A percentile compares a stretch with the other conserved stretches of the same genome.
These are phyloP conservation scores for Clavelina lepadiformis DNA, from an alignment of 23 tunicate species.

Conservation along the genomic window DNA sequence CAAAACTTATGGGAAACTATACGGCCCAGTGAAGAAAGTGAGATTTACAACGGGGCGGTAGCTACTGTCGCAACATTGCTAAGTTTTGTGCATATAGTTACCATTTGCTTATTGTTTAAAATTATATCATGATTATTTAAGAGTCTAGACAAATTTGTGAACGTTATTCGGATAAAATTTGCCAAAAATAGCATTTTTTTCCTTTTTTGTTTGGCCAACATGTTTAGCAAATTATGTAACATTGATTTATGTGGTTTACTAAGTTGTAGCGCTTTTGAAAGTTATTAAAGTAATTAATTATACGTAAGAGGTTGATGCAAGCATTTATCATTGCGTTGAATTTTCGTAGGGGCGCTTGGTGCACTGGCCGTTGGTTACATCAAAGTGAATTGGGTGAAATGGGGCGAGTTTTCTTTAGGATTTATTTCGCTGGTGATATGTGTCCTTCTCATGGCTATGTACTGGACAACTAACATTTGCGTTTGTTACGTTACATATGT, in stretches of 20 bases:
- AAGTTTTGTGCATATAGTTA: too few relatives aligned
- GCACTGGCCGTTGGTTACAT: slow-evolving; percentile 72
- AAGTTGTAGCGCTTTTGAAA: background rate
- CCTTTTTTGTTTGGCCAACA: too few relatives aligned
- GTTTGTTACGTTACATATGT: slow-evolving; percentile 57
- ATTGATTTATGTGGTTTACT: background rate
- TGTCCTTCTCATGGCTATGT: slow-evolving; percentile 30
- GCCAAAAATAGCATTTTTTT: too few relatives aligned
- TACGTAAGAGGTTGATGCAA: too few relatives aligned
- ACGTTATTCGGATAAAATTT: too few relatives aligned
- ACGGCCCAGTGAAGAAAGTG: slow-evolving; percentile 40
- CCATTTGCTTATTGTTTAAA: background rate
- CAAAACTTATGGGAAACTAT: slow-evolving; percentile 89
- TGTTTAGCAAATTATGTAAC: too few relatives aligned
- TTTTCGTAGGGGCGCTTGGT: slow-evolving; percentile 53
- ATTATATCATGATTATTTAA: background rate
- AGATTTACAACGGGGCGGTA: slow-evolving; percentile 78
- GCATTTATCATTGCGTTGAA: background rate
- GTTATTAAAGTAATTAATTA: too few relatives aligned
- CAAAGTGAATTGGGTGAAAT: slow-evolving; percentile 51
- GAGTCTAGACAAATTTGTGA: too few relatives aligned
- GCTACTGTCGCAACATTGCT: slow-evolving; percentile 54
- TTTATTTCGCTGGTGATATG: slow-evolving; percentile 29
- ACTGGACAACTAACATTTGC: slow-evolving; percentile 54
- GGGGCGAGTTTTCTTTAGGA: slow-evolving; percentile 65